Percentiles rank a stretch among this genome's conserved stretches.
Evolutionary conservation across 2,797 vertebrate species (phyloP).

Genomic region (Anguilla obscura): DNA sequence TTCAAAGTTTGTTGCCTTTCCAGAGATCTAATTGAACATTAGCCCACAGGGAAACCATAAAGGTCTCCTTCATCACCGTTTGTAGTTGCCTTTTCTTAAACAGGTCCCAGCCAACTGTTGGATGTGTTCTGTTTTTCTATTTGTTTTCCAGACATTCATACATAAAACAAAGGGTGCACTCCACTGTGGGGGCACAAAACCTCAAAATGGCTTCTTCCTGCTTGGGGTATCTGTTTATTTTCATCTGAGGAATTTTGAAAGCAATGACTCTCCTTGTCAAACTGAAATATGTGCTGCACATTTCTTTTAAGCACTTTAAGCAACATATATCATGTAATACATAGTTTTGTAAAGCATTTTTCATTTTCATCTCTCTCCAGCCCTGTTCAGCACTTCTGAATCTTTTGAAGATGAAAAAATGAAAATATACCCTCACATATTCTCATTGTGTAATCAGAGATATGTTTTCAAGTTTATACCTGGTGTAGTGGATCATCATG

Average conservation of each 20-base stretch:
- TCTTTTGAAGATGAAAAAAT: neutral
- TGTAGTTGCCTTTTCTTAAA: constrained; percentile 42
- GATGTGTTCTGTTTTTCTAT: constrained; percentile 34
- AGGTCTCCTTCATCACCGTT: constrained; percentile 41
- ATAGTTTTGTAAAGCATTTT: neutral
- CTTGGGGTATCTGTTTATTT: constrained; percentile 43
- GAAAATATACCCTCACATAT: neutral
- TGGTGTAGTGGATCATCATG: neutral
- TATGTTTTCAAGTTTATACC: neutral
- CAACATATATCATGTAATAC: constrained; percentile 30
- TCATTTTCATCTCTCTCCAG: neutral
- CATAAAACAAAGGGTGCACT: constrained; percentile 60
- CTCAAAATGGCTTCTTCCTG: constrained; percentile 44
- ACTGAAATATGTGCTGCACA: constrained; percentile 39
- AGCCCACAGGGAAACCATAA: constrained; percentile 40
- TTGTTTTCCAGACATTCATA: constrained; percentile 57
- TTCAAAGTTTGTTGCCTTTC: constrained; percentile 34
- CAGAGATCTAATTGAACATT: constrained; percentile 38
- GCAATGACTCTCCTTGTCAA: neutral
- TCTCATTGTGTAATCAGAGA: neutral
- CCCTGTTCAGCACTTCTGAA: neutral
- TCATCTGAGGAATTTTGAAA: constrained; percentile 43
- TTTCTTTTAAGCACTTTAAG: constrained; percentile 40
- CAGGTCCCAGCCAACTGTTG: constrained; percentile 39
- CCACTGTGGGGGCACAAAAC: constrained; percentile 38